These are phyloP conservation scores for Drosophila simulans DNA, from an alignment of 1,140 invertebrate species.

Conservation along the genomic window DNA sequence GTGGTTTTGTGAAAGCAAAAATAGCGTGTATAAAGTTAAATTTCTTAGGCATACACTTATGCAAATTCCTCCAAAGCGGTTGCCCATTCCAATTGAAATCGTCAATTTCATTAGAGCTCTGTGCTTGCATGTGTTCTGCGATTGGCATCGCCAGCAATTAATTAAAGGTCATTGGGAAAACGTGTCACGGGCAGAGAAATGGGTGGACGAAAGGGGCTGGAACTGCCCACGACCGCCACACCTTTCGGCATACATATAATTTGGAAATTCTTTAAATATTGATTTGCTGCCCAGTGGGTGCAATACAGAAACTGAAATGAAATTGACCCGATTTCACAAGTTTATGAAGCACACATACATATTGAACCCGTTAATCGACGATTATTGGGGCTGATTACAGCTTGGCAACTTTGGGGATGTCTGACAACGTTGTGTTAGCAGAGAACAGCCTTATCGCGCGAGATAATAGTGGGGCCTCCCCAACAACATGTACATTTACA, in stretches of 20 bases:
- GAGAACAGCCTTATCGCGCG: conserved; percentile 18
- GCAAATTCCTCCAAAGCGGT: conserved; percentile 15
- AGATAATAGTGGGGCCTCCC: conserved; percentile 15
- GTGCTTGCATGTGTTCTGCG: conserved; percentile 18
- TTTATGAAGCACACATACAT: conserved; percentile 1
- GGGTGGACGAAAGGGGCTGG: neutral
- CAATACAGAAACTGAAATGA: conserved; percentile 28
- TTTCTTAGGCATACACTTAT: conserved; percentile 2
- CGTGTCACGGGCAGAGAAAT: conserved; percentile 25
- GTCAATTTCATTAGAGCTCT: conserved; percentile 41
- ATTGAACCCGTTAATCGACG: conserved; percentile 1
- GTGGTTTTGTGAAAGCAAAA: neutral
- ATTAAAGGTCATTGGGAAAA: conserved; percentile 49
- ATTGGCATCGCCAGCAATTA: conserved; percentile 48
- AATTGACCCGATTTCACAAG: conserved; percentile 12
- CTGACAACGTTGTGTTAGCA: conserved; percentile 27
- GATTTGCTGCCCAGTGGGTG: conserved; percentile 12
- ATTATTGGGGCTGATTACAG: conserved; percentile 26
- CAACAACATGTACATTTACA: neutral
- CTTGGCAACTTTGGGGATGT: conserved; percentile 23
- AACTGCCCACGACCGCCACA: conserved; percentile 23
- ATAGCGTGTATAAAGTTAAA: conserved; percentile 5
- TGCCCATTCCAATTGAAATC: conserved; percentile 7
- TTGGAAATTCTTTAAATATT: conserved; percentile 23
- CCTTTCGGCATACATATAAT: conserved; percentile 17